phyloP scores from a whole-genome alignment of 2,888 invertebrate genomes.

The Hipparchia semele region DNA sequence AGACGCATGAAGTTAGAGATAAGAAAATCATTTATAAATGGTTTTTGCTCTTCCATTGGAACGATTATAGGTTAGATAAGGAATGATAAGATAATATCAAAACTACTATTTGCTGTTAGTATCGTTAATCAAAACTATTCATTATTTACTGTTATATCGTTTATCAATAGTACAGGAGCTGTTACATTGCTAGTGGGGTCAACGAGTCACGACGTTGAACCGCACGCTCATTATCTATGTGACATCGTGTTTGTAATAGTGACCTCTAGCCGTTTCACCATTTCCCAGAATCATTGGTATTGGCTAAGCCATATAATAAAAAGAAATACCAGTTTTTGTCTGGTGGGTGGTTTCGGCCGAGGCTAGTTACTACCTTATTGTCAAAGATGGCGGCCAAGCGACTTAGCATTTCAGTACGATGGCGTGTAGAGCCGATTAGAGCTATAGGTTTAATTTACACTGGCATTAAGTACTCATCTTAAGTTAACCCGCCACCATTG shows the following conservation, averaged over 20 bases:
- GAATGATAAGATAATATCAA: neutral
- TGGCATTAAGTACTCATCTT: no score
- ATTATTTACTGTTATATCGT: neutral
- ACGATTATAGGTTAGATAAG: neutral
- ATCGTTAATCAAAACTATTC: neutral
- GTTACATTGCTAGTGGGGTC: neutral
- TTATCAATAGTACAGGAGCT: slow-evolving; percentile 11
- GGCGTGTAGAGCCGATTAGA: no score
- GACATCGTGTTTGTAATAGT: slow-evolving; percentile 16
- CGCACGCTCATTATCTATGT: slow-evolving; percentile 9
- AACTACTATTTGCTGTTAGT: neutral
- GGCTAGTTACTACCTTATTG: no score
- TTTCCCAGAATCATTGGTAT: slow-evolving; percentile 9
- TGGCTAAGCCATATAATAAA: neutral
- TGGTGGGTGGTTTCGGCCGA: no score
- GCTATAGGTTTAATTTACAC: no score
- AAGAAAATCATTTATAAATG: neutral
- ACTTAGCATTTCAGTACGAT: no score
- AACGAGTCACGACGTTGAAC: slow-evolving; percentile 11
- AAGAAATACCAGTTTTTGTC: no score
- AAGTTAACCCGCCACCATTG: no score
- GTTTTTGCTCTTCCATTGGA: neutral
- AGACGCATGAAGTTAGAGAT: neutral
- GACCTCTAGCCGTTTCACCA: slow-evolving; percentile 13
- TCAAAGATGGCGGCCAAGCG: no score